phyloP scores from a whole-genome alignment of 2,113 vertebrate genomes.

The Sander vitreus region DNA sequence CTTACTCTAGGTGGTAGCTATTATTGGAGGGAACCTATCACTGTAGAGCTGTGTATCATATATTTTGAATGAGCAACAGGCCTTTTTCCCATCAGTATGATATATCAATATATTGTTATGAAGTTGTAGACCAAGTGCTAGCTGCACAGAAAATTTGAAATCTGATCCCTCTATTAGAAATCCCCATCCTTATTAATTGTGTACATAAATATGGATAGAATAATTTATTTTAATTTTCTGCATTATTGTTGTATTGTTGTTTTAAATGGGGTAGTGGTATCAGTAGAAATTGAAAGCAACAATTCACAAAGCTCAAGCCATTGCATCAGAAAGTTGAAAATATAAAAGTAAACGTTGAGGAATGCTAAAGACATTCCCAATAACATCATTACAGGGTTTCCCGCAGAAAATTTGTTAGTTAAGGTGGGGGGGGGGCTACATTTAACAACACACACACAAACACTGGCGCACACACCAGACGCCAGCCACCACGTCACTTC shows the following conservation, averaged over 20 bases:
- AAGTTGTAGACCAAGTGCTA: background rate
- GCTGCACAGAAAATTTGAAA: slow-evolving; percentile 3
- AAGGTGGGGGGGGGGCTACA: too few species aligned
- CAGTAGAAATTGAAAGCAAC: background rate
- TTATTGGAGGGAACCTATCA: slow-evolving; percentile 19
- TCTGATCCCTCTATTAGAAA: background rate
- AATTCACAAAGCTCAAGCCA: background rate
- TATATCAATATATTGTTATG: background rate
- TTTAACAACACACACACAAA: too few species aligned
- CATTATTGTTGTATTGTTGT: background rate
- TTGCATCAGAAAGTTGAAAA: background rate
- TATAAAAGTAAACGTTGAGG: background rate
- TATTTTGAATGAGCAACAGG: slow-evolving; percentile 25
- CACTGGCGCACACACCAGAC: too few species aligned
- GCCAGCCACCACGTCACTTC: too few species aligned
- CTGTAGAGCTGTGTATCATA: slow-evolving; percentile 1
- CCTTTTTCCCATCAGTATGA: slow-evolving; percentile 44
- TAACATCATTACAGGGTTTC: slow-evolving; percentile 7
- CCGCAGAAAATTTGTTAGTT: too few species aligned
- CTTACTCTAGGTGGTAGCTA: slow-evolving; percentile 30
- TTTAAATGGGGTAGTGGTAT: background rate
- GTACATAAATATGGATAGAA: background rate
- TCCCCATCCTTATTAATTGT: background rate
- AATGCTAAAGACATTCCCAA: background rate
- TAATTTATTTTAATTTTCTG: background rate